Base-by-base conservation (phyloP, 2,888 invertebrate species). In the Stenurella melanura region DNA sequence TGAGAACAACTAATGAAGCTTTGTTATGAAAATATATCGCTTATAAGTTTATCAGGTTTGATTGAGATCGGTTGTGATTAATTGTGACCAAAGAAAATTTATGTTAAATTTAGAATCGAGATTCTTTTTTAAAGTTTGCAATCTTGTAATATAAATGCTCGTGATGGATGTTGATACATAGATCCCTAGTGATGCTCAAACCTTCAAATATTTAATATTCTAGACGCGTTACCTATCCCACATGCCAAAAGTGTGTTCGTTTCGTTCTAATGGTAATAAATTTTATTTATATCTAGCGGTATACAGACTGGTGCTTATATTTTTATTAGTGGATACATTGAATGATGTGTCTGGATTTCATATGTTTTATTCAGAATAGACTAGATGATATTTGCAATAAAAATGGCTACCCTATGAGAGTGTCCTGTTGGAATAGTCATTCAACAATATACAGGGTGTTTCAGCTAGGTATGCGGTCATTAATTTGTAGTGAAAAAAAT, bases 1-100 rank as follows among this genome's bases (percentile, higher is more conserved):
- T 50, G n/a, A 50, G 50, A 50, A 50, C 50, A 50, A 50, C 50
- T 50, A 50, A 50, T 50, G 50, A 50, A n/a, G n/a, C 50, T 50
- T 50, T 50, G 50, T 50, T 50, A 50, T n/a, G 50, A 50, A 50
- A 50, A 50, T 50, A 50, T n/a, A 42, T 42, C 42, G n/a, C n/a
- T 50, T 50, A 15, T 50, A 50, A 50, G 50, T 50, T 50, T 50
- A 50, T 50, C 50, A n/a, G n/a, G 50, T 12, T 15, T 50, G 50
- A 50, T n/a, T 50, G 50, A 50, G n/a, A 50, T n/a, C 50, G 4
- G 50, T 4, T n/a, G 50, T n/a, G 50, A 50, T 50, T 50, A 50
- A 50, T 50, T 50, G 42, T 0, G 42, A 42, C 42, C 42, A 42
- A 42, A 42, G 2, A 15, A 42, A 15, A 12, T 42, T 42, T 3